Percentiles rank a stretch among this genome's conserved stretches.
These are phyloP conservation scores for Meloidogyne floridensis DNA, from an alignment of 1,140 invertebrate genomes.

Conservation along the genomic window DNA sequence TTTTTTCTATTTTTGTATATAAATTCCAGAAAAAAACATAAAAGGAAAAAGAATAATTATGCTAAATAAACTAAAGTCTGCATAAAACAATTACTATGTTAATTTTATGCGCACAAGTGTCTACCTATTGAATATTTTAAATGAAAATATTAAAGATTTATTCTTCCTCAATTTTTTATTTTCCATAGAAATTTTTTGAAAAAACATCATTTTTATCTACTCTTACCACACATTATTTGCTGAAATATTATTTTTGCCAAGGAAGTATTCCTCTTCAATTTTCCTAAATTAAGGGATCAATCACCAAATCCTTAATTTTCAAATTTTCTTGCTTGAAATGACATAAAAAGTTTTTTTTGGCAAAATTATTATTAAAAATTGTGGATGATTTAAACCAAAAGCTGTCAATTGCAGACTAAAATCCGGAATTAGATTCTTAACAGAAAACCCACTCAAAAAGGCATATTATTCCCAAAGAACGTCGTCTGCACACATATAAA, in stretches of 20 bases:
- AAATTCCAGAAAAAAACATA: not conserved
- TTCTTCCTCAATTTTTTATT: not conserved
- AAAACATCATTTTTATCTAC: not conserved
- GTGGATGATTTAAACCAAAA: not conserved
- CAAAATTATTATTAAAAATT: not conserved
- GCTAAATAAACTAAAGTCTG: not conserved
- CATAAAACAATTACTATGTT: not conserved
- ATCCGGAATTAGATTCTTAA: not conserved
- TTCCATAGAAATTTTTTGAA: not conserved
- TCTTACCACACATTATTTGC: too few relatives aligned
- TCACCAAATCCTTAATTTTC: not conserved
- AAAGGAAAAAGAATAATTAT: conserved; percentile 5
- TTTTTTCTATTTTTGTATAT: not conserved
- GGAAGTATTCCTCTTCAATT: not conserved
- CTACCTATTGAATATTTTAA: not conserved
- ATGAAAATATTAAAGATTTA: not conserved
- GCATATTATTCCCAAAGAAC: not conserved
- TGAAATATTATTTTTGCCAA: not conserved
- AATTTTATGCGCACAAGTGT: not conserved
- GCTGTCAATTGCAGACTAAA: not conserved
- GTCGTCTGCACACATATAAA: not conserved
- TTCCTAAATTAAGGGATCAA: not conserved
- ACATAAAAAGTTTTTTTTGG: not conserved
- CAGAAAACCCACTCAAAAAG: not conserved
- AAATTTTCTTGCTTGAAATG: not conserved